Evolutionary conservation across 1,140 invertebrate genomes (phyloP), one percentile per base, ranked within the genome.

Genomic region (Lanistes nyassanus): DNA sequence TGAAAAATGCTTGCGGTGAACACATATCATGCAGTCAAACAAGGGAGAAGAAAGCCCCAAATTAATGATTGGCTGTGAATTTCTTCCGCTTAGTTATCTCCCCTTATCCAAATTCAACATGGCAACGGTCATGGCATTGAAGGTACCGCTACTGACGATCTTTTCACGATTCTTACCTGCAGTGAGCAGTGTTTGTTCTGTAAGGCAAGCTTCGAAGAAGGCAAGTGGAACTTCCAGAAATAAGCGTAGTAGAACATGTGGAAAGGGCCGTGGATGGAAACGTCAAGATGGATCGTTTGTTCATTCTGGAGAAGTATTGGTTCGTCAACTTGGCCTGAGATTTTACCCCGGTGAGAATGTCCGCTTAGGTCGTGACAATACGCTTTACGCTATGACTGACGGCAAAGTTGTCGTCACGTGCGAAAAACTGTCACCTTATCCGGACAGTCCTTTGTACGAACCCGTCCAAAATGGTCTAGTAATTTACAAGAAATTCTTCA

Each of bases 341-440:
- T 83, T 74, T 70, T 86, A 84, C 51, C 85, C 84, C 26, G 85
- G 84, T 55, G 80, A 84, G 80, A 84, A 86, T 82, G 70, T 72
- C 2, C 70, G 70, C 9, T 73, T 80, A 42, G 75, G 71, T 7
- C 75, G 76, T 69, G 80, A 82, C 29, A 79, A 81, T 26, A 80
- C 80, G 16, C 60, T 86, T n/a, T 76, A 67, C 68, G 82, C 85
- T 4, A 71, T 83, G 39, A 74, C 75, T 47, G 82, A 83, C 74
- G 85, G 85, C 5, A 78, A 74, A 53, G 82, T 85, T 19, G 73
- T 85, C n/a, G 70, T 85, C 19, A 77, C 82, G 3, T 69, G 75
- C 72, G 85, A 86, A 58, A 78, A 74, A 68, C 67, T 85, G 5
- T 77, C 80, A 56, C 85, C 85, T 0, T 84, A 80, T 53, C 84